A percentile compares a stretch with the other conserved stretches of the same genome.
These are phyloP conservation scores for Molanna angustata DNA, from an alignment of 2,888 invertebrate genomes.

Conservation along the genomic window DNA sequence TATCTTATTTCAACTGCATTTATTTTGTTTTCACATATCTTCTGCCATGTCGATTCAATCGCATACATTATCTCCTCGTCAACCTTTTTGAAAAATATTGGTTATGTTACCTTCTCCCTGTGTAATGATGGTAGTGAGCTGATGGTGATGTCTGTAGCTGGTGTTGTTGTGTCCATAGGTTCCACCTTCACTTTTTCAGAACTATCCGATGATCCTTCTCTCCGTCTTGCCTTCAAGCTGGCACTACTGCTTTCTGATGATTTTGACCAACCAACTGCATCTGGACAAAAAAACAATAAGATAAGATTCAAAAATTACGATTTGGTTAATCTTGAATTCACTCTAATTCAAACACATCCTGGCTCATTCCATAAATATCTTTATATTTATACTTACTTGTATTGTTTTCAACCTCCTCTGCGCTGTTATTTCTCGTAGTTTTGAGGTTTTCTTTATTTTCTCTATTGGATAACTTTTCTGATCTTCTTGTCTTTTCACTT, in stretches of 20 bases:
- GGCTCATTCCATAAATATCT: too few species aligned
- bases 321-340: too few species aligned
- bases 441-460: constrained; percentile 36
- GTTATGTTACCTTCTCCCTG: constrained; percentile 33
- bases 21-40: too few species aligned
- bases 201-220: constrained; percentile 35
- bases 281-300: not conserved
- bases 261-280: constrained; percentile 12
- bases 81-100: too few species aligned
- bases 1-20: too few species aligned
- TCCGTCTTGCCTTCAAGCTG: constrained; percentile 30
- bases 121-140: constrained; percentile 10
- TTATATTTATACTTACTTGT: too few species aligned
- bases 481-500: constrained; percentile 15
- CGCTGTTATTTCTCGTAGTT: constrained; percentile 29
- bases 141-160: constrained; percentile 17
- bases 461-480: constrained; percentile 21
- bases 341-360: too few species aligned
- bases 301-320: too few species aligned
- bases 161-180: constrained; percentile 22
- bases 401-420: constrained; percentile 25
- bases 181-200: constrained; percentile 34
- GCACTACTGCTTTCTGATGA: constrained; percentile 12
- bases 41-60: too few species aligned
- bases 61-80: too few species aligned